Evolutionary conservation across 2,113 vertebrate genomes (phyloP).

Genomic region (Bambusicola thoracicus): DNA sequence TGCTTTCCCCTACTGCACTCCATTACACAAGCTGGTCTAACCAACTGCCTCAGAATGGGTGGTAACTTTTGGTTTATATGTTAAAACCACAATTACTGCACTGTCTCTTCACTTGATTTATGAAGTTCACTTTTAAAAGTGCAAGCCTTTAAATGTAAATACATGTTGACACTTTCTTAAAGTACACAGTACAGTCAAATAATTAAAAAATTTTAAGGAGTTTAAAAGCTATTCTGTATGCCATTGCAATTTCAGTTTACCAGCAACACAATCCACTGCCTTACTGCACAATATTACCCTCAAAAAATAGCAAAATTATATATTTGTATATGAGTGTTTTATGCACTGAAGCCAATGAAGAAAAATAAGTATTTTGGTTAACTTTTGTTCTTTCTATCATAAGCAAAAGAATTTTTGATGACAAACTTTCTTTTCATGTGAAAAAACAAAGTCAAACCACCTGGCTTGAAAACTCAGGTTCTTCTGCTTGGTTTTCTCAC

Average conservation of each 20-base stretch:
- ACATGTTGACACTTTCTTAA: neutral
- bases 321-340: neutral
- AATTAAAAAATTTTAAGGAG: no score
- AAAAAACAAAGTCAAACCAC: neutral
- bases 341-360: neutral
- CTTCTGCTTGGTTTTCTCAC: neutral
- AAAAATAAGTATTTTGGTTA: neutral
- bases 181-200: neutral
- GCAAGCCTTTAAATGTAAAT: neutral
- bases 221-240: neutral
- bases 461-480: neutral
- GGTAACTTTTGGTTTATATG: neutral
- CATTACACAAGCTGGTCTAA: neutral
- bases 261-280: neutral
- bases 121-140: neutral
- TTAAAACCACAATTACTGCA: neutral
- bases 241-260: neutral
- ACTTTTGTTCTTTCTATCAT: neutral
- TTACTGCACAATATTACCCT: neutral
- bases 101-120: neutral
- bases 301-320: neutral
- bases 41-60: fast-evolving
- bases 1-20: neutral
- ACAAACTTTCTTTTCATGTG: neutral
- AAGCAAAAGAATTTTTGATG: neutral